Evolutionary conservation across 2,888 invertebrate species (phyloP), one percentile per base, ranked within the genome.

Genomic region (Criorhina ranunculi): DNA sequence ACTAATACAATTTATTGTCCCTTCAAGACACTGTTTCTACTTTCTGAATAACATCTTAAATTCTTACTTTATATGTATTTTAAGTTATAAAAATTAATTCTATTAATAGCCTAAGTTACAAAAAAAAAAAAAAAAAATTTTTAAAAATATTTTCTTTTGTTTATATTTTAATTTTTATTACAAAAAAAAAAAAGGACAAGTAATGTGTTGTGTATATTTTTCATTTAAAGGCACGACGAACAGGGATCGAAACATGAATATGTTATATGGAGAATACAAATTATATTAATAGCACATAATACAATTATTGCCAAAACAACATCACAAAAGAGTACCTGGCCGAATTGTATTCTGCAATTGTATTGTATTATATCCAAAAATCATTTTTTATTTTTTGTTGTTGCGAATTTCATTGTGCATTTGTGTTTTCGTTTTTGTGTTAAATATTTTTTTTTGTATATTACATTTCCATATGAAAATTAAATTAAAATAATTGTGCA

Each of bases 241-340:
- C 89, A 90, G 62, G 90, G 89, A 88, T 90, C 90, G 67, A 88
- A 77, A 90, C 90, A 91, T 67, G 89, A 89, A 87, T 91, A 90
- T 81, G 90, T 91, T 89, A 92, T 81, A 86, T 92, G 92, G 88
- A 92, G 87, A 86, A 92, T 89, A 90, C 92, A 92, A 86, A 92
- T 89, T 78, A 92, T 88, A 88, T 92, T 92, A 89, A 92, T 92
- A 76, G 91, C 90, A 89, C 92, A 91, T 87, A 92, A 90, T 87
- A 91, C 89, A 87, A 91, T 87, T 88, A 92, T 89, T 88, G 91
- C 91, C 88, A 92, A 89, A 87, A 92, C 88, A 88, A 91, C 90
- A 90, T 92, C 92, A 90, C 91, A 92, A 90, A 91, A 91, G 88
- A 90, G 88, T 92, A 92, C 92, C 92, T 92, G 91, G 89, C 91